Evolutionary conservation across 2,888 invertebrate genomes (phyloP).

Genomic region (Troides aeacus): DNA sequence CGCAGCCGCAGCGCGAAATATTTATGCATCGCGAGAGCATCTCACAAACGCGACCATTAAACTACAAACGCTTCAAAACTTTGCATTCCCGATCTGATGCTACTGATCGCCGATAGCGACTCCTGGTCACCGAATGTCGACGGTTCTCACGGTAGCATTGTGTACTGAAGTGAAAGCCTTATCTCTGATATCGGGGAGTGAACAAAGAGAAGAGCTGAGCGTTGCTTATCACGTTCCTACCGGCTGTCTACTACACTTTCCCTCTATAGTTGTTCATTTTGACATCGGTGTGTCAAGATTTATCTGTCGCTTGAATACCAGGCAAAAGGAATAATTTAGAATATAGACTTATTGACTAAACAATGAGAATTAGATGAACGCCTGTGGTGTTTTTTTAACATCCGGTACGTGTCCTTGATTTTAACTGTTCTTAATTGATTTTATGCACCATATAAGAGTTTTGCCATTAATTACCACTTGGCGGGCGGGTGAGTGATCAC

Average conservation of each 20-base stretch:
- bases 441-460: too few relatives aligned
- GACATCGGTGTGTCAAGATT: constrained; percentile 55
- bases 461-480: too few relatives aligned
- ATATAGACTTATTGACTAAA: too few relatives aligned
- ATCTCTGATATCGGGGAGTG: constrained; percentile 72
- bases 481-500: too few relatives aligned
- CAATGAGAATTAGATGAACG: too few relatives aligned
- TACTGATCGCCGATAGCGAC: constrained; percentile 46
- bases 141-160: constrained; percentile 74
- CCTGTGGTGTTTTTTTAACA: too few relatives aligned
- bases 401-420: too few relatives aligned
- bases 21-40: constrained; percentile 29
- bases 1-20: constrained; percentile 16
- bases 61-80: constrained; percentile 20
- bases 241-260: constrained; percentile 69
- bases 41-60: constrained; percentile 21
- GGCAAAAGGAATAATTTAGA: not conserved
- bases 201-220: constrained; percentile 75
- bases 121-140: constrained; percentile 63
- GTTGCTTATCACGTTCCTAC: constrained; percentile 67
- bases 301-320: not conserved
- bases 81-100: constrained; percentile 26
- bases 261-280: constrained; percentile 52
- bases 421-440: too few relatives aligned
- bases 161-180: constrained; percentile 69